Conservation (phyloP, 2,888 invertebrate species). For the Coleophora flavipennella region DNA sequence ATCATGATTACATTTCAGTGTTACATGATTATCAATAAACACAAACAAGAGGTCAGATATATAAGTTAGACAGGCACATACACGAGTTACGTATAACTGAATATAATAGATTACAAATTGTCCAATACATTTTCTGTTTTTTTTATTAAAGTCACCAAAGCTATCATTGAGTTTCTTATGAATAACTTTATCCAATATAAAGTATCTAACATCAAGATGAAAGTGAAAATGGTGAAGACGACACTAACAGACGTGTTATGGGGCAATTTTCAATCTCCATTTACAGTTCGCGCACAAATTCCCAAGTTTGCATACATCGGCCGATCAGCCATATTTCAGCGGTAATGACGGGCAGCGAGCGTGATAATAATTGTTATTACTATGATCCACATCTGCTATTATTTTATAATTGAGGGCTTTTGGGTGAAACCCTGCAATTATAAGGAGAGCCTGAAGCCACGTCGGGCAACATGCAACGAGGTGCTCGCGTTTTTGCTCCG, state of each 20-base stretch:
- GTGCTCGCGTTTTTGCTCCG: slow-evolving; percentile 54
- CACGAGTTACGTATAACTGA: too few relatives aligned
- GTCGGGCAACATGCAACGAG: slow-evolving; percentile 57
- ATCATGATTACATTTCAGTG: too few relatives aligned
- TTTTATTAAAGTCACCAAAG: too few relatives aligned
- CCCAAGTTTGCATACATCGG: slow-evolving; percentile 55
- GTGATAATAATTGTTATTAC: slow-evolving; percentile 74
- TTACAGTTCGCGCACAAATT: slow-evolving; percentile 30
- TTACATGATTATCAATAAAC: too few relatives aligned
- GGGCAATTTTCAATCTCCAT: not conserved
- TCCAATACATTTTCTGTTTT: too few relatives aligned
- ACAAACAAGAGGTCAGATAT: too few relatives aligned
- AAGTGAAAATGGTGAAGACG: not conserved
- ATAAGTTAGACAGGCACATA: too few relatives aligned
- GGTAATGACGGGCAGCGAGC: slow-evolving; percentile 64
- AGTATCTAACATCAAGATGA: too few relatives aligned
- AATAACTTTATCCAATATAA: too few relatives aligned
- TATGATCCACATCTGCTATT: slow-evolving; percentile 72
- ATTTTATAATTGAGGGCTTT: slow-evolving; percentile 73
- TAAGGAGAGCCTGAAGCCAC: slow-evolving; percentile 65
- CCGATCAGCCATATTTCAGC: slow-evolving; percentile 62
- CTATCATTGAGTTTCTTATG: too few relatives aligned
- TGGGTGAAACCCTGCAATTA: slow-evolving; percentile 71
- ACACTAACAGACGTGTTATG: slow-evolving; percentile 15
- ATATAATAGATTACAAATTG: too few relatives aligned